A percentile compares a stretch with the other conserved stretches of the same genome.
These are phyloP conservation scores for Pinctada fucata DNA, from an alignment of 2,888 invertebrate species.

Conservation along the genomic window DNA sequence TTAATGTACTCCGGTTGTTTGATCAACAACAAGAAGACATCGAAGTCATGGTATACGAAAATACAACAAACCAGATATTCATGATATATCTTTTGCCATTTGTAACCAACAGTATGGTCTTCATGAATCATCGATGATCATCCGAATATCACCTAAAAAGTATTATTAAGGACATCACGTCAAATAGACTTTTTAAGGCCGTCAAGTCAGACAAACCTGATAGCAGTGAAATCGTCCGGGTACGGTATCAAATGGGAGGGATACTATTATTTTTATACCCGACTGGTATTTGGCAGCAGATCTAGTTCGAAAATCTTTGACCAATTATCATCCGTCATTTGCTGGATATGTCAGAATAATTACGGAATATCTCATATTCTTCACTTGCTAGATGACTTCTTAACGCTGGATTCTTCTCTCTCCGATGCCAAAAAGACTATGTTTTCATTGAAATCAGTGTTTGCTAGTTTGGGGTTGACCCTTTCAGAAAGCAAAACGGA, in stretches of 20 bases:
- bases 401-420: conserved; percentile 26
- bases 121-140: no score
- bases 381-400: conserved; percentile 36
- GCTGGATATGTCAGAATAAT: conserved; percentile 26
- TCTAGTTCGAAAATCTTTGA: conserved; percentile 45
- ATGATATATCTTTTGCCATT: no score
- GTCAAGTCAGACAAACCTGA: no score
- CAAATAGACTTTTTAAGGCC: no score
- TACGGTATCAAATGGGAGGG: conserved; percentile 42
- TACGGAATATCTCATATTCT: conserved; percentile 20
- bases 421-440: conserved; percentile 15
- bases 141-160: no score
- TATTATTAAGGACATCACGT: no score
- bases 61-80: no score
- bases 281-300: conserved; percentile 41
- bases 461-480: conserved; percentile 33
- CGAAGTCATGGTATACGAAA: no score
- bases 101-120: no score
- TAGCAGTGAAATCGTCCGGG: no score
- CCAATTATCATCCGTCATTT: conserved; percentile 12
- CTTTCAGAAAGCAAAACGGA: conserved; percentile 37
- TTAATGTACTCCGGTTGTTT: no score
- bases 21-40: no score
- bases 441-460: conserved; percentile 16
- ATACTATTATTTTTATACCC: conserved; percentile 36